A percentile compares a stretch with the other conserved stretches of the same genome.
phyloP scores from a whole-genome alignment of 2,888 invertebrate genomes.

The Pardosa pseudoannulata region DNA sequence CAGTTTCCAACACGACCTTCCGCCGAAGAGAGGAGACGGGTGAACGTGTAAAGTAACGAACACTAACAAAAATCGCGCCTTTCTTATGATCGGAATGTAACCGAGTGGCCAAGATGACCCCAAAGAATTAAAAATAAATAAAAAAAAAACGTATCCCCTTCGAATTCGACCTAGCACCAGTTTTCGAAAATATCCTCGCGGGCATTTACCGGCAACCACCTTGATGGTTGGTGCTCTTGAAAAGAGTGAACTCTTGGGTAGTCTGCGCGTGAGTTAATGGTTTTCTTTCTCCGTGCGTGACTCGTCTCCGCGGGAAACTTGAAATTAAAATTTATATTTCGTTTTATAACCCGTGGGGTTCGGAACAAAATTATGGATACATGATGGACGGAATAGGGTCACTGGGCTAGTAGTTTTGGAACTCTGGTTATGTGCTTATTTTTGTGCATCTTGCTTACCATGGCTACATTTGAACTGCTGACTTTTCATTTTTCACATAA shows the following conservation, averaged over 20 bases:
- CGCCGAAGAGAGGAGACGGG: background rate
- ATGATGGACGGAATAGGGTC: background rate
- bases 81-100: conserved; percentile 14
- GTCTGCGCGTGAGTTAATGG: background rate
- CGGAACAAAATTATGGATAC: background rate
- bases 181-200: conserved; percentile 1
- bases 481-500: too few relatives aligned
- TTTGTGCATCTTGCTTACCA: too few relatives aligned
- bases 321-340: background rate
- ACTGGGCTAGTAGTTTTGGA: background rate
- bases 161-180: conserved; percentile 23
- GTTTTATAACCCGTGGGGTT: background rate
- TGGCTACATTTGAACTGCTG: too few relatives aligned
- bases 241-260: too few relatives aligned
- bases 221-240: too few relatives aligned
- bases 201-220: background rate
- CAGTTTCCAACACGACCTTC: conserved; percentile 14
- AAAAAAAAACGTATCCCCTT: conserved; percentile 3
- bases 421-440: background rate
- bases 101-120: conserved; percentile 33
- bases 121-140: too few relatives aligned
- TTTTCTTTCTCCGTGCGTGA: background rate
- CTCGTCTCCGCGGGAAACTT: background rate
- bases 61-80: background rate
- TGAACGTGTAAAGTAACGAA: background rate